Conservation (phyloP, 2,888 invertebrate genomes). For the Cordilura impudica region DNA sequence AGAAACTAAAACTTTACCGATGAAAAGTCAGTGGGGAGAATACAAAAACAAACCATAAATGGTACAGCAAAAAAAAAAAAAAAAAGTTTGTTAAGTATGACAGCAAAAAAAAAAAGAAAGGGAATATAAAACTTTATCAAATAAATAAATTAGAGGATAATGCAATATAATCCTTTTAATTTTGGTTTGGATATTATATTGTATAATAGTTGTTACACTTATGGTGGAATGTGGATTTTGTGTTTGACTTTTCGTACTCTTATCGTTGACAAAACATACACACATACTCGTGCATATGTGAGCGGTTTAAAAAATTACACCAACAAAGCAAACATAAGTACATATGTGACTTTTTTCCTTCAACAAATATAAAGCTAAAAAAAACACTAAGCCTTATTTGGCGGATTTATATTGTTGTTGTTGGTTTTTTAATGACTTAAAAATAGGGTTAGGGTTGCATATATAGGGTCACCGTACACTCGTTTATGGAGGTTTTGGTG, state of each 20-base stretch:
- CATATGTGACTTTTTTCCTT: too few relatives aligned
- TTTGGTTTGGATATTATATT: constrained; percentile 60
- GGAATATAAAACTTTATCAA: constrained; percentile 53
- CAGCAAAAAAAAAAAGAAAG: constrained; percentile 11
- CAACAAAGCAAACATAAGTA: background rate
- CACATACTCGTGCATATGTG: background rate
- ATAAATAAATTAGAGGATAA: constrained; percentile 73
- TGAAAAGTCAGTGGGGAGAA: background rate
- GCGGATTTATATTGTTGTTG: too few relatives aligned
- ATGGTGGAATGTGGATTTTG: constrained; percentile 28
- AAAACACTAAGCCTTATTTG: background rate
- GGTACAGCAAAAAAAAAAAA: constrained; percentile 31
- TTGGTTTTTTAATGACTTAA: too few relatives aligned
- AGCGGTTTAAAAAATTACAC: background rate
- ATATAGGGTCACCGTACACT: too few relatives aligned
- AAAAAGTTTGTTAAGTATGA: constrained; percentile 40
- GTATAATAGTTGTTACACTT: constrained; percentile 47
- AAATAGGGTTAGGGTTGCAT: too few relatives aligned
- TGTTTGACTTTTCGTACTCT: constrained; percentile 33
- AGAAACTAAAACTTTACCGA: too few relatives aligned
- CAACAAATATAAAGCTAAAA: background rate
- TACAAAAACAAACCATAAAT: constrained; percentile 32
- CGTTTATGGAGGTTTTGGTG: too few relatives aligned
- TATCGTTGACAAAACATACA: constrained; percentile 35
- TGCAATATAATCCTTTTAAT: constrained; percentile 73